Evolutionary conservation across 2,113 vertebrate genomes (phyloP).

Genomic region (Mus pahari): DNA sequence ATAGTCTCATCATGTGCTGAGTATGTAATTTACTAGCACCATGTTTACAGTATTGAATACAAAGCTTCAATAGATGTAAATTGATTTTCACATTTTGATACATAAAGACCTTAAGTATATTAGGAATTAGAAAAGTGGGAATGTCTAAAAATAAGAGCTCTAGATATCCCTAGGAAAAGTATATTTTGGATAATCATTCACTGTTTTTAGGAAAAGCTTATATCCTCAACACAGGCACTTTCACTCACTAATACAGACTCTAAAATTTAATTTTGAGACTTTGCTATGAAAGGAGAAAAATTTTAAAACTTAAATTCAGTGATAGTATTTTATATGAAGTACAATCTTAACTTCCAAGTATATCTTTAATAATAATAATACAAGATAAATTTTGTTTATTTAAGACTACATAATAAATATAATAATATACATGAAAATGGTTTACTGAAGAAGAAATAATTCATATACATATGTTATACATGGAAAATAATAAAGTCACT

Average conservation of each 20-base stretch:
- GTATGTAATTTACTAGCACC: too few relatives aligned
- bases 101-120: background rate
- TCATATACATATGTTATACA: too few relatives aligned
- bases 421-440: background rate
- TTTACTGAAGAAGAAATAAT: too few relatives aligned
- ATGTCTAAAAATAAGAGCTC: background rate
- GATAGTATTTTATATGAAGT: background rate
- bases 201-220: background rate
- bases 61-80: fast-evolving
- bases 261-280: background rate
- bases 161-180: background rate
- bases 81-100: background rate
- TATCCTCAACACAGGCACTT: fast-evolving
- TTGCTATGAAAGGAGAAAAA: background rate
- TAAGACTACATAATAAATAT: background rate
- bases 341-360: background rate
- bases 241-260: background rate
- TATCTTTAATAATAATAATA: background rate
- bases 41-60: too few relatives aligned
- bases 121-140: background rate
- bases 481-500: too few relatives aligned
- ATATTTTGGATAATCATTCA: background rate
- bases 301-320: background rate
- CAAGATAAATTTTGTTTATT: background rate
- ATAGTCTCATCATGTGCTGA: too few relatives aligned